These are phyloP conservation scores for Lanistes nyassanus DNA, from an alignment of 1,140 invertebrate genomes.

Conservation along the genomic window DNA sequence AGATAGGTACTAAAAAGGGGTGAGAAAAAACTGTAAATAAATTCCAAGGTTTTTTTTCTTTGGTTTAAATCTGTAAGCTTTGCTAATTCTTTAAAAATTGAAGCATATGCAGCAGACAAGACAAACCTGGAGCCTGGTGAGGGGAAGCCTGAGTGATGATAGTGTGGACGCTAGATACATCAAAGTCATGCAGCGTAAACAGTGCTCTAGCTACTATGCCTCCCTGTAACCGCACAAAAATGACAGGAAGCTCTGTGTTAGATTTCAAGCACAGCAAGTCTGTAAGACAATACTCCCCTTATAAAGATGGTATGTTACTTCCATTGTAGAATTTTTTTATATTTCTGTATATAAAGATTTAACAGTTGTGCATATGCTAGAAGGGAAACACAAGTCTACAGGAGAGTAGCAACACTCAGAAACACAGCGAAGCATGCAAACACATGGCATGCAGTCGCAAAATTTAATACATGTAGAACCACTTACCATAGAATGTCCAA, in stretches of 20 bases:
- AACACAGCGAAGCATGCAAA: background rate
- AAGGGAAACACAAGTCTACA: background rate
- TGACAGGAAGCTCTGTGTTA: slow-evolving; percentile 7
- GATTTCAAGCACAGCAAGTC: no score
- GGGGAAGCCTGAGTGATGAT: slow-evolving; percentile 87
- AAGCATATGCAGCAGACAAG: no score
- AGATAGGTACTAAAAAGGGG: no score
- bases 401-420: background rate
- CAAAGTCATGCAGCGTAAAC: slow-evolving; percentile 72
- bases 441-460: background rate
- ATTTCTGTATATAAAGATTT: background rate
- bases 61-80: no score
- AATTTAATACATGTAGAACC: background rate
- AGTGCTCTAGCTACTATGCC: slow-evolving; percentile 85
- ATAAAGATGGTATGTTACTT: no score
- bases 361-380: background rate
- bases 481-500: slow-evolving; percentile 93
- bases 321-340: no score
- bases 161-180: slow-evolving; percentile 73
- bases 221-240: slow-evolving; percentile 72
- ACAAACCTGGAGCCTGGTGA: slow-evolving; percentile 76
- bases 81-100: no score
- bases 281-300: no score
- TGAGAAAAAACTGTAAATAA: no score
- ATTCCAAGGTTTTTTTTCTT: no score